Evolutionary conservation across 2,888 invertebrate genomes (phyloP).

Genomic region (Troglohyphantes excavatus): DNA sequence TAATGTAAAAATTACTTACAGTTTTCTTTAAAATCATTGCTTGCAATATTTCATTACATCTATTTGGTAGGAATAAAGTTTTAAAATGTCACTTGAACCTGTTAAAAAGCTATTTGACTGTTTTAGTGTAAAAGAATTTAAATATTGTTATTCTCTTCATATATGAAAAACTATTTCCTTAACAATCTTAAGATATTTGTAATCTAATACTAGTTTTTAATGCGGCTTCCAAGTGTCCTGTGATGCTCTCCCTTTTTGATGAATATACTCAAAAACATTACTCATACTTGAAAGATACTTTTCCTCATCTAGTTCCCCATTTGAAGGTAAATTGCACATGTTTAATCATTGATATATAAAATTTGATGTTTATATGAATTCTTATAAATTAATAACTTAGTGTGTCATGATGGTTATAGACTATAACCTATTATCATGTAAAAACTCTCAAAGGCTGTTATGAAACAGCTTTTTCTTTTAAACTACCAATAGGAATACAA

Average conservation of each 20-base stretch:
- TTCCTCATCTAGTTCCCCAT: conserved; percentile 93
- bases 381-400: too few relatives aligned
- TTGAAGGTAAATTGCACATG: conserved; percentile 81
- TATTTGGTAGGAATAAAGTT: neutral
- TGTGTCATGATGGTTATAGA: too few relatives aligned
- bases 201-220: conserved; percentile 96
- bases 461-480: too few relatives aligned
- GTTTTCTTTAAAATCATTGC: neutral
- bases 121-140: neutral
- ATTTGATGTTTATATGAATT: too few relatives aligned
- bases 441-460: too few relatives aligned
- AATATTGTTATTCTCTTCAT: neutral
- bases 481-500: too few relatives aligned
- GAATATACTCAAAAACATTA: conserved; percentile 96
- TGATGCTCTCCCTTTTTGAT: conserved; percentile 95
- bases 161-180: conserved; percentile 9
- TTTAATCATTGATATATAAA: neutral
- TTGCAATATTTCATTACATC: neutral
- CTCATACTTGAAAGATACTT: conserved; percentile 94
- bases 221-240: conserved; percentile 94
- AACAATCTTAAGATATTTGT: conserved; percentile 86
- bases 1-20: neutral
- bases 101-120: neutral
- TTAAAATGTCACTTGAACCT: too few relatives aligned
- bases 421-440: too few relatives aligned